Percentiles rank a stretch among this genome's conserved stretches.
These are phyloP conservation scores for Atherix ibis DNA, from an alignment of 2,888 invertebrate species.

Conservation along the genomic window DNA sequence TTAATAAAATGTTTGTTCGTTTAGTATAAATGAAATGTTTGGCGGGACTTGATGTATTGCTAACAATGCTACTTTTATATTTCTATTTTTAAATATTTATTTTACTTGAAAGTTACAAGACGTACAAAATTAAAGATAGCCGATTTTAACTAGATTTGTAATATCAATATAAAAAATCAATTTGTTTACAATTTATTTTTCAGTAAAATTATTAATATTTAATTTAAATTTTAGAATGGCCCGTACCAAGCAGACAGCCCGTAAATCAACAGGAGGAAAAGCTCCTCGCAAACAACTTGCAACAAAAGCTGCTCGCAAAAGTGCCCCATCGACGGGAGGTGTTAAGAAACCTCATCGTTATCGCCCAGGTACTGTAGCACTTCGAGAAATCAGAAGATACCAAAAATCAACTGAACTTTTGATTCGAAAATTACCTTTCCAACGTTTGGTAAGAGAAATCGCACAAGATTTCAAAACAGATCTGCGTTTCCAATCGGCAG, in stretches of 20 bases:
- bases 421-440: slow-evolving; percentile 91
- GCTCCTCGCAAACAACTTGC: slow-evolving; percentile 89
- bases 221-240: slow-evolving; percentile 48
- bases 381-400: slow-evolving; percentile 93
- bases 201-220: too few relatives aligned
- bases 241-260: slow-evolving; percentile 94
- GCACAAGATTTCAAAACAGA: slow-evolving; percentile 96
- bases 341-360: slow-evolving; percentile 96
- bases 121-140: too few relatives aligned
- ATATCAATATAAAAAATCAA: too few relatives aligned
- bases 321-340: slow-evolving; percentile 86
- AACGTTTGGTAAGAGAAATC: slow-evolving; percentile 90
- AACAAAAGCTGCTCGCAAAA: slow-evolving; percentile 89
- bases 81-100: too few relatives aligned
- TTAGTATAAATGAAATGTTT: too few relatives aligned
- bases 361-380: slow-evolving; percentile 90
- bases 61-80: too few relatives aligned
- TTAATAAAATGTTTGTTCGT: too few relatives aligned
- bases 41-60: too few relatives aligned
- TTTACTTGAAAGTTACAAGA: too few relatives aligned
- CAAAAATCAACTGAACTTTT: slow-evolving; percentile 92
- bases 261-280: slow-evolving; percentile 95
- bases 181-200: too few relatives aligned
- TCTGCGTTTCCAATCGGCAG: slow-evolving; percentile 88
- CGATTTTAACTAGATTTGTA: too few relatives aligned